Base-by-base conservation (phyloP, 1,140 invertebrate species). In the Neodiprion lecontei region DNA sequence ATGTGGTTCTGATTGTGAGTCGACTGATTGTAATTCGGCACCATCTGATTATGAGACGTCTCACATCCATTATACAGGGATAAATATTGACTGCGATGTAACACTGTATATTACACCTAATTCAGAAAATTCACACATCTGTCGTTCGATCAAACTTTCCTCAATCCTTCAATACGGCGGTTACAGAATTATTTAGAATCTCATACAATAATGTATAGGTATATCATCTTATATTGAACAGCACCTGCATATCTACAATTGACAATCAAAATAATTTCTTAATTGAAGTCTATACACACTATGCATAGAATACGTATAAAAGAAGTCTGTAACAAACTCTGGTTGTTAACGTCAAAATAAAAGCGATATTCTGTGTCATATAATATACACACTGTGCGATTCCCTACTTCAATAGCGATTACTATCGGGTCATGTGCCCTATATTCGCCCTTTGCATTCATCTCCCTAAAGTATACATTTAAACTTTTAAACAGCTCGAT, bases 281-380 rank as follows among this genome's bases (percentile, higher is more conserved):
- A 69, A 69, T 23, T 21, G 11, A 69, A 17, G 7, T 14, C 12
- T 65, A 21, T 14, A 65, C 61, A 14, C 61, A 14, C 7, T 14
- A 65, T 14, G 7, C 61, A 21, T 4, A 21, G 17, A 65, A 14
- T 14, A 65, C 17, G 1, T 65, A 65, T 65, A 65, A 65, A 5
- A 65, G 17, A 14, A 14, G 17, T 76, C 47, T 80, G 79, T 80
- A 68, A 73, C 75, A 73, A 53, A 23, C 71, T 53, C 23, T 80
- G 72, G 53, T 53, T 78, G 79, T 80, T 77, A 72, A 79, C 73
- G 76, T 78, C 66, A 23, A 77, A 80, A 79, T 76, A 79, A 79
- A 77, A 70, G 9, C 66, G 67, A 61, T 61, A 61, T 61, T 61
- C 53, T 61, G 53, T 61, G 53, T 61, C 53, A 61, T 61, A 3